Percentiles rank a stretch among this genome's conserved stretches.
Evolutionary conservation across 2,797 vertebrate species (phyloP).

Genomic region (Rhynchonycteris naso): DNA sequence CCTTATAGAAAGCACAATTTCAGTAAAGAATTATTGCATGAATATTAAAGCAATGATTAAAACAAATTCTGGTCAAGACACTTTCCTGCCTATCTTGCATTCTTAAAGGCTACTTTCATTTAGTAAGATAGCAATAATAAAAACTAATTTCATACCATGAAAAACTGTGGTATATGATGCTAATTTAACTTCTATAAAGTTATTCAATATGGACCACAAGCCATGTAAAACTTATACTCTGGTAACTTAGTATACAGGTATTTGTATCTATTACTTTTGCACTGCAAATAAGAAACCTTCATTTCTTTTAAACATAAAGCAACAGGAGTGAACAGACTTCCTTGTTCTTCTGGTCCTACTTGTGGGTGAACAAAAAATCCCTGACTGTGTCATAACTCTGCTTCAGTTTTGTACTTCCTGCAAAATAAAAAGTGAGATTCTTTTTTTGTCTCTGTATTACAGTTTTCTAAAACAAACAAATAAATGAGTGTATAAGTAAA

Average conservation of each 20-base stretch:
- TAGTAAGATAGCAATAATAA: constrained; percentile 26
- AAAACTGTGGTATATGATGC: constrained; percentile 22
- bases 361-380: background rate
- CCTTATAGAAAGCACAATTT: constrained; percentile 77
- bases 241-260: background rate
- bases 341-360: background rate
- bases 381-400: background rate
- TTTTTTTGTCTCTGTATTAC: background rate
- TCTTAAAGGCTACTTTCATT: constrained; percentile 70
- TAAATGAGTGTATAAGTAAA: background rate
- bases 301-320: background rate
- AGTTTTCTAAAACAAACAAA: background rate
- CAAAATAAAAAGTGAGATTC: background rate
- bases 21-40: constrained; percentile 63
- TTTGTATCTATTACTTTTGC: background rate
- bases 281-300: background rate
- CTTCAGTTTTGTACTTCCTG: background rate
- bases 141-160: background rate
- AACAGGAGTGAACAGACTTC: background rate
- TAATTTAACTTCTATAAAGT: constrained; percentile 34
- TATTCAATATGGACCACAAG: background rate
- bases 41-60: constrained; percentile 63
- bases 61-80: constrained; percentile 34
- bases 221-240: background rate
- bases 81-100: constrained; percentile 22